Conservation (phyloP, 2,113 vertebrate species). For the Aegotheles bennettii region DNA sequence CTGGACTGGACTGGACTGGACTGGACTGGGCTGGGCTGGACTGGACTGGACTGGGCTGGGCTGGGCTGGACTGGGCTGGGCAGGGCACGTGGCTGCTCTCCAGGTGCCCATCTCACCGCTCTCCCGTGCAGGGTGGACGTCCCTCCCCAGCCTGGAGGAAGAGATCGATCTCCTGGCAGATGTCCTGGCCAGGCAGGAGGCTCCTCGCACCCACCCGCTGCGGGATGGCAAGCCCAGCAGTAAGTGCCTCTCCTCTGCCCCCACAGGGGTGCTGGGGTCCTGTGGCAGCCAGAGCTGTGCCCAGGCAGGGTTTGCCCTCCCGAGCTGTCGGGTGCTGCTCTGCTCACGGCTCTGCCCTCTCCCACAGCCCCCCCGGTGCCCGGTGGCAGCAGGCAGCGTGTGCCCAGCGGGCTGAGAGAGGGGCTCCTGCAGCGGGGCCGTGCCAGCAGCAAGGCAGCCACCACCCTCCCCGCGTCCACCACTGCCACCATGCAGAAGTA, state of each 20-base stretch:
- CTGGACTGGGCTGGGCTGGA: no score
- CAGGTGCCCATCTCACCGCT: fast-evolving
- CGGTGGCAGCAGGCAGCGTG: fast-evolving
- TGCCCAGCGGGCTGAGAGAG: background rate
- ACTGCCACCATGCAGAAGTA: slow-evolving; percentile 42
- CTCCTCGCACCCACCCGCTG: slow-evolving; percentile 2
- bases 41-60: no score
- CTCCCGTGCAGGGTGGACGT: background rate
- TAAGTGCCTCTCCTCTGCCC: background rate
- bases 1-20: no score
- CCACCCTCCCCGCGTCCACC: background rate
- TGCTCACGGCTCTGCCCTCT: background rate
- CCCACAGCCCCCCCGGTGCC: background rate
- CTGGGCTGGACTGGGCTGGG: no score
- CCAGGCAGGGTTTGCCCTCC: background rate
- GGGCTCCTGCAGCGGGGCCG: background rate
- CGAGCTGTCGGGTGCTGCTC: fast-evolving
- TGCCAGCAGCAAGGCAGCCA: fast-evolving
- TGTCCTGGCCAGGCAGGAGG: slow-evolving; percentile 75
- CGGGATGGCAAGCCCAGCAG: slow-evolving; percentile 64
- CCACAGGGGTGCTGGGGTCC: background rate
- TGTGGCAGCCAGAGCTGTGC: background rate
- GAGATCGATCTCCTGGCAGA: slow-evolving; percentile 87
- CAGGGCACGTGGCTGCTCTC: fast-evolving
- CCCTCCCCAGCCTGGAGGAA: slow-evolving; percentile 75